These are phyloP conservation scores for Bucco capensis DNA, from an alignment of 2,113 vertebrate species.

Conservation along the genomic window DNA sequence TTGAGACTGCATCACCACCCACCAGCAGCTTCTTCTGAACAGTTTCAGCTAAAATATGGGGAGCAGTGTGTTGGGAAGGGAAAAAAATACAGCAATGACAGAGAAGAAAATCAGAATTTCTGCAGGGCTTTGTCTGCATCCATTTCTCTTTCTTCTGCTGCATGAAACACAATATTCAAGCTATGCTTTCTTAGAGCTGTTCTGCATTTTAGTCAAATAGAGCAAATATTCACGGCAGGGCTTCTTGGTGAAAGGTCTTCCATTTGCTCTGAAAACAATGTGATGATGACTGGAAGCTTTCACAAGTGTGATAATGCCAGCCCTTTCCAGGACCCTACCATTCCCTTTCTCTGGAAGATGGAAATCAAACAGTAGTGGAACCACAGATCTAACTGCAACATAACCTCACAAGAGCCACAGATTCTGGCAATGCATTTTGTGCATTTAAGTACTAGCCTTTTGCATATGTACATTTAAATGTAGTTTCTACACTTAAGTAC, in stretches of 20 bases:
- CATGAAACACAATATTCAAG: background rate
- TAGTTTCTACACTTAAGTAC: background rate
- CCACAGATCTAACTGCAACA: background rate
- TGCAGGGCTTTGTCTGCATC: background rate
- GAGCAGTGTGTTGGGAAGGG: background rate
- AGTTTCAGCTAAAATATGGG: background rate
- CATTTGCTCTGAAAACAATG: background rate
- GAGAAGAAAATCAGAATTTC: background rate
- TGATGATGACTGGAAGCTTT: background rate
- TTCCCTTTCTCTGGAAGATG: background rate
- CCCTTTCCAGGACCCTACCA: background rate
- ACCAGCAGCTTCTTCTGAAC: background rate
- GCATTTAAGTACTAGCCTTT: background rate
- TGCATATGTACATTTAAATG: background rate
- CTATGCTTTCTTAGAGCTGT: background rate
- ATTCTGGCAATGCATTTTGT: background rate
- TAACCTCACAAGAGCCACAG: fast-evolving
- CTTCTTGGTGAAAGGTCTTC: background rate
- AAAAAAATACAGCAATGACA: background rate
- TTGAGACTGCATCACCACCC: conserved; percentile 1
- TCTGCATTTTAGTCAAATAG: background rate
- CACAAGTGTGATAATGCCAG: background rate
- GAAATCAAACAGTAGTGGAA: background rate
- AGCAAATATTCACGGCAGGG: background rate
- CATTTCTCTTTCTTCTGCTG: background rate